Evolutionary conservation across 2,797 vertebrate genomes (phyloP).

Genomic region (Acomys russatus): DNA sequence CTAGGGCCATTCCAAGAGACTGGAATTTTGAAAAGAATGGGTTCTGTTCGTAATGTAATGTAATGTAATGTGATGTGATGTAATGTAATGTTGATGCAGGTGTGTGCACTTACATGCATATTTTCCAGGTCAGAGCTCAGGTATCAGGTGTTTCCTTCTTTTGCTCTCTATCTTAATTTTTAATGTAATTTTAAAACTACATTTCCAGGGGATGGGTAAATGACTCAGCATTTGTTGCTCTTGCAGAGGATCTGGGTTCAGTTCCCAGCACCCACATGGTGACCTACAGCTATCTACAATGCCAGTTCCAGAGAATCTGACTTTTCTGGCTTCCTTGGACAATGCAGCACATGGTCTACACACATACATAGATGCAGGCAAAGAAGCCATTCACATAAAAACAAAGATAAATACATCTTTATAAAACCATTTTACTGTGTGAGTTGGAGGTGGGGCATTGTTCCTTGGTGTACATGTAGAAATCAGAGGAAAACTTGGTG

Average conservation of each 20-base stretch:
- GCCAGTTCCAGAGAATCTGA: neutral
- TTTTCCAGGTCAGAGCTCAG: neutral
- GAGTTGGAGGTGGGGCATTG: neutral
- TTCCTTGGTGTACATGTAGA: neutral
- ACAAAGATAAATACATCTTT: neutral
- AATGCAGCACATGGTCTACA: neutral
- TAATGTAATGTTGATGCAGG: neutral
- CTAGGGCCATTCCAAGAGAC: conserved; percentile 7
- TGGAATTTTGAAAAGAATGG: conserved; percentile 21
- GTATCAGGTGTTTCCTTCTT: neutral
- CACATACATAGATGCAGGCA: neutral
- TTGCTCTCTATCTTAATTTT: neutral
- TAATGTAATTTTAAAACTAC: neutral
- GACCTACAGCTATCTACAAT: neutral
- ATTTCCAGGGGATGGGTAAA: neutral
- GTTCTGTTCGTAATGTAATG: neutral
- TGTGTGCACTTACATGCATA: neutral
- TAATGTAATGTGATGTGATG: no score
- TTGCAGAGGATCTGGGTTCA: neutral
- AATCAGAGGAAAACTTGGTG: neutral
- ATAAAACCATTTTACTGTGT: neutral
- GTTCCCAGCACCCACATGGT: neutral
- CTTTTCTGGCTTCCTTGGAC: no score
- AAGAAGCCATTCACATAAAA: neutral
- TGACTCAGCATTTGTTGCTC: neutral